phyloP scores from a whole-genome alignment of 2,797 vertebrate genomes.

The Hylomyscus alleni region DNA sequence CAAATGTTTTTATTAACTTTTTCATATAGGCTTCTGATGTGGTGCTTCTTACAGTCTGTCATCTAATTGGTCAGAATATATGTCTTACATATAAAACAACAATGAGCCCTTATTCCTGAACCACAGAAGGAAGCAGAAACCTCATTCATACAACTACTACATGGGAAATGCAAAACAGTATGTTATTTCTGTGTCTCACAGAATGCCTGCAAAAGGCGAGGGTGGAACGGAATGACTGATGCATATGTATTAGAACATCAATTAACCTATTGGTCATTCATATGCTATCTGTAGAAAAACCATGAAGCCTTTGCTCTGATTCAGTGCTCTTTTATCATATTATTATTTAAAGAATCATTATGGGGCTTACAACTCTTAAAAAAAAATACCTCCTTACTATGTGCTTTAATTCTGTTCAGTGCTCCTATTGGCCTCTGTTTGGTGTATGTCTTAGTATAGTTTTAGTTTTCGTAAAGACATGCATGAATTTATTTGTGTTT shows the following conservation, averaged over 20 bases:
- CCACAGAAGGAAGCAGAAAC: not conserved
- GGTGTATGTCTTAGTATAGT: not conserved
- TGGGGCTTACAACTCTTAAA: not conserved
- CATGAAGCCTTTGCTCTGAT: not conserved
- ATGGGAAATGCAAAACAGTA: not conserved
- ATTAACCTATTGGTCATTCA: not conserved
- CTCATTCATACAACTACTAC: not conserved
- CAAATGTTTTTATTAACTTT: not conserved
- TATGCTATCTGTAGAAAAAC: not conserved
- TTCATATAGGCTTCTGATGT: not conserved
- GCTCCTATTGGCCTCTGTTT: not conserved
- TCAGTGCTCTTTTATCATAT: not conserved
- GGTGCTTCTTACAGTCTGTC: not conserved
- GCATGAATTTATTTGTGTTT: not conserved
- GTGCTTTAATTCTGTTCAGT: not conserved
- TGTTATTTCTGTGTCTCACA: not conserved
- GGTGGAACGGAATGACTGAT: not conserved
- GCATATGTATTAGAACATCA: not conserved
- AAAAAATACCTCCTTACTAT: not conserved
- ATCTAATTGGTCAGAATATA: not conserved
- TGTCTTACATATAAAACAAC: not conserved
- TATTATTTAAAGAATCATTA: not conserved
- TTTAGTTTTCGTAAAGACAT: not conserved
- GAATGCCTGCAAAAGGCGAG: not conserved
- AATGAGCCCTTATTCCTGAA: not conserved